A percentile compares a stretch with the other conserved stretches of the same genome.
Conservation (phyloP, 2,113 vertebrate species). For the Dicaeum eximium region DNA sequence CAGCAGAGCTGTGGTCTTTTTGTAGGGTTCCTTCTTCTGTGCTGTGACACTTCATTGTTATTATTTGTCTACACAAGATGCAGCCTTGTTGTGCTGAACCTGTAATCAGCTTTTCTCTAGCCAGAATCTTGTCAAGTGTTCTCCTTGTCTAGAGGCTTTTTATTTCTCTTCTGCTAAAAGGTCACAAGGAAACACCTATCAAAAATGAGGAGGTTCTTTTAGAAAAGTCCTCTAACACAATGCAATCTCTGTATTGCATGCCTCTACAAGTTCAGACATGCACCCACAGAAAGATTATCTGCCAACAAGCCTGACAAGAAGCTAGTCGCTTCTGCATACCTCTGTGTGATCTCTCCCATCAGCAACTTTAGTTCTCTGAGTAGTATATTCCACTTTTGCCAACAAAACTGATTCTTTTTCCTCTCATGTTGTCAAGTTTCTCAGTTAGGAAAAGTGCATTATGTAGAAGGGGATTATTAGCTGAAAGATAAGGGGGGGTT, state of each 20-base stretch:
- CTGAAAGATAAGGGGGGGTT: background rate
- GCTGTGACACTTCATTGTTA: background rate
- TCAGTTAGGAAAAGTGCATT: background rate
- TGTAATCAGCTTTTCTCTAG: background rate
- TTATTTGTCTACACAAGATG: background rate
- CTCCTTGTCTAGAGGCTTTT: background rate
- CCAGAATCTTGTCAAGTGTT: background rate
- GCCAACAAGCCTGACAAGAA: background rate
- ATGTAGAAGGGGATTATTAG: background rate
- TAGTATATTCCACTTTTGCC: background rate
- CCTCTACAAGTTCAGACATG: background rate
- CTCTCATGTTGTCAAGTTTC: background rate
- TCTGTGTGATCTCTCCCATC: background rate
- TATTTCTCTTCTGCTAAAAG: background rate
- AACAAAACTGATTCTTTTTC: background rate
- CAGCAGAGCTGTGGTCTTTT: background rate
- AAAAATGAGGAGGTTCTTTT: background rate
- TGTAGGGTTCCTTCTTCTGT: background rate
- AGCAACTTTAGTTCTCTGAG: background rate
- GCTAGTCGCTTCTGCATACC: background rate
- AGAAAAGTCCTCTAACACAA: background rate
- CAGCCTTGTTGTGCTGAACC: background rate
- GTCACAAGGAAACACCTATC: background rate
- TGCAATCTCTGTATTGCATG: background rate
- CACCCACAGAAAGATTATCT: background rate